A percentile compares a stretch with the other conserved stretches of the same genome.
These are phyloP conservation scores for Belgica antarctica DNA, from an alignment of 2,888 invertebrate genomes.

Conservation along the genomic window DNA sequence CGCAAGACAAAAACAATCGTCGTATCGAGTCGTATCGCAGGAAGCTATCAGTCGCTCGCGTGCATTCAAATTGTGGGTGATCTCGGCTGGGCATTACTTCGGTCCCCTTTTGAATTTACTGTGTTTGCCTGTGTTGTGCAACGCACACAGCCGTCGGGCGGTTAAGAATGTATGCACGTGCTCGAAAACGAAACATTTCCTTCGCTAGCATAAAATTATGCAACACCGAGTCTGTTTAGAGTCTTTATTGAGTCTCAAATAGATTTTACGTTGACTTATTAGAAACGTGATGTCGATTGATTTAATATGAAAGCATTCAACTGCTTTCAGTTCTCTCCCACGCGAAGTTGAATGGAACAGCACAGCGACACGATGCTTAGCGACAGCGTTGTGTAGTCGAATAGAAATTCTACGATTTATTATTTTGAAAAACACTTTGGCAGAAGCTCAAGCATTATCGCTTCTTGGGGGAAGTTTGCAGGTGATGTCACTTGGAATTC, in stretches of 20 bases:
- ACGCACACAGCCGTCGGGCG: background rate
- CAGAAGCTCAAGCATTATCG: no score
- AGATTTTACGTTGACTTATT: background rate
- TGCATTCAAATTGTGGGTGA: background rate
- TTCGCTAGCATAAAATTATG: background rate
- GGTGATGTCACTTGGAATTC: no score
- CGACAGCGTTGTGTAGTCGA: no score
- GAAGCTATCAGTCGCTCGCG: background rate
- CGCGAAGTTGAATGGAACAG: no score
- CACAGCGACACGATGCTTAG: no score
- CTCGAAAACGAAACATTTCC: background rate
- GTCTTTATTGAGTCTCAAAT: background rate
- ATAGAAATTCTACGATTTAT: no score
- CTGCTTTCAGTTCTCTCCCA: slow-evolving; percentile 23
- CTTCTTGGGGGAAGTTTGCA: no score
- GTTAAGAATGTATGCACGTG: background rate
- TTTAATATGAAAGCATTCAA: slow-evolving; percentile 1
- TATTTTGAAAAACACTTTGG: no score
- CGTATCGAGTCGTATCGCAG: background rate
- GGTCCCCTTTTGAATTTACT: background rate
- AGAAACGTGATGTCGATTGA: slow-evolving; percentile 6
- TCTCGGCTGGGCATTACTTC: background rate
- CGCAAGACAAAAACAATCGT: background rate
- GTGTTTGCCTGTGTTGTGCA: background rate
- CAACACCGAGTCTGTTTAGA: background rate